These are phyloP conservation scores for Anthrax anthrax DNA, from an alignment of 2,888 invertebrate species.

Conservation along the genomic window DNA sequence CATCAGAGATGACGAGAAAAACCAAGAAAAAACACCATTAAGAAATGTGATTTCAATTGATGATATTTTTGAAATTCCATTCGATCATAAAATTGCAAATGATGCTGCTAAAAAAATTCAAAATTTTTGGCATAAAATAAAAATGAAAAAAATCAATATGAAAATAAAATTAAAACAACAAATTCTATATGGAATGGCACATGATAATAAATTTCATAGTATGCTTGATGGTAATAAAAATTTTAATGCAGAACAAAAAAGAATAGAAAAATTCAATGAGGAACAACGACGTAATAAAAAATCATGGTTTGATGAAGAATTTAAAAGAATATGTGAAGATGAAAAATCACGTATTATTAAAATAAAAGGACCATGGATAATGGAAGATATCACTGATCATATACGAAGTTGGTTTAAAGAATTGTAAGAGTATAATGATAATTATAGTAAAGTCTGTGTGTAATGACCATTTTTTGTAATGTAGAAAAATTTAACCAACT, in stretches of 20 bases:
- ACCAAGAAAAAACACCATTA: too few species aligned
- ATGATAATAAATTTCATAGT: conserved; percentile 20
- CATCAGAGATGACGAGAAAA: too few species aligned
- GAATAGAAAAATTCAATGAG: conserved; percentile 11
- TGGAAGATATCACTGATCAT: conserved; percentile 60
- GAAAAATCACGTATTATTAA: conserved; percentile 37
- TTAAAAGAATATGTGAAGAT: conserved; percentile 29
- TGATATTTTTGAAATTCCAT: background rate
- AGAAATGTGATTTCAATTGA: too few species aligned
- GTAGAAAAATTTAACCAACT: too few species aligned
- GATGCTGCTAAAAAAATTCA: conserved; percentile 20
- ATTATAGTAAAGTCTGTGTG: too few species aligned
- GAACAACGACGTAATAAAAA: conserved; percentile 18
- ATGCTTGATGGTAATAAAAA: background rate
- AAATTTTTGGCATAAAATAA: conserved; percentile 30
- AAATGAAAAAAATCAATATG: conserved; percentile 19
- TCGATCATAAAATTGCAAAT: background rate
- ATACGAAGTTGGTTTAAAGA: conserved; percentile 56
- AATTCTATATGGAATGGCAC: conserved; percentile 28
- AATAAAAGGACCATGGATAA: conserved; percentile 39
- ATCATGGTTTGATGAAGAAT: conserved; percentile 22
- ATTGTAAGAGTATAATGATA: conserved; percentile 36
- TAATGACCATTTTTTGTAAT: background rate
- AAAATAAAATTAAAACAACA: conserved; percentile 23
- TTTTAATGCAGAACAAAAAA: background rate